Conservation (phyloP, 2,888 invertebrate genomes). For the Fabriciana adippe region DNA sequence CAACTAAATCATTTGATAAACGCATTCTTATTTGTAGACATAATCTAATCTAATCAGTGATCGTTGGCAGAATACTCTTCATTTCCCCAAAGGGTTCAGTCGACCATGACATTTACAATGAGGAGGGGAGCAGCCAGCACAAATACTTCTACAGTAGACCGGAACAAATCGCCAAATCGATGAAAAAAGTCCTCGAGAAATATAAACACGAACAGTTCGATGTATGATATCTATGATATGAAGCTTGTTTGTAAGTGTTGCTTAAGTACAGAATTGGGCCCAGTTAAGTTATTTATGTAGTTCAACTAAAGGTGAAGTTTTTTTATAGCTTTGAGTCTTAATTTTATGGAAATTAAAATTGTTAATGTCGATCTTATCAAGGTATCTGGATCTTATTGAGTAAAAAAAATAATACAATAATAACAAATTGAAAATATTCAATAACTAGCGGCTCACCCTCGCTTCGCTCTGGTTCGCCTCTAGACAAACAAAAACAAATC, state of each 20-base stretch:
- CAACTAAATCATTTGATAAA: neutral
- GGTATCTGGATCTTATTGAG: no score
- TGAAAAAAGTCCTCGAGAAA: slow-evolving; percentile 71
- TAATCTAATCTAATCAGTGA: slow-evolving; percentile 18
- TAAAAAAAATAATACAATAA: no score
- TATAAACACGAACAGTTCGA: slow-evolving; percentile 62
- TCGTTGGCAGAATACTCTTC: slow-evolving; percentile 81
- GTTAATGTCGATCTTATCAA: no score
- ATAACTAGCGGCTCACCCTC: no score
- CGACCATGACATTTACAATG: slow-evolving; percentile 81
- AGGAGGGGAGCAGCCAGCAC: slow-evolving; percentile 80
- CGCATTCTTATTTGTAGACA: neutral
- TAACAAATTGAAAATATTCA: no score
- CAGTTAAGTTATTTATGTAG: no score
- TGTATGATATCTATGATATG: slow-evolving; percentile 47
- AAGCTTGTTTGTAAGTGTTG: slow-evolving; percentile 22
- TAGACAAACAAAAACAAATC: no score
- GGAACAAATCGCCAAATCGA: slow-evolving; percentile 76
- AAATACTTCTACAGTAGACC: slow-evolving; percentile 82
- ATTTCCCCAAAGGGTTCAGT: slow-evolving; percentile 81
- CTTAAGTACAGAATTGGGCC: neutral
- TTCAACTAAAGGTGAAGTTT: no score
- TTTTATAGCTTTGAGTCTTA: no score
- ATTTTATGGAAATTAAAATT: no score
- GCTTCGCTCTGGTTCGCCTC: no score